Base-by-base conservation (phyloP, 2,797 vertebrate species). In the Pyrocephalus nanus region DNA sequence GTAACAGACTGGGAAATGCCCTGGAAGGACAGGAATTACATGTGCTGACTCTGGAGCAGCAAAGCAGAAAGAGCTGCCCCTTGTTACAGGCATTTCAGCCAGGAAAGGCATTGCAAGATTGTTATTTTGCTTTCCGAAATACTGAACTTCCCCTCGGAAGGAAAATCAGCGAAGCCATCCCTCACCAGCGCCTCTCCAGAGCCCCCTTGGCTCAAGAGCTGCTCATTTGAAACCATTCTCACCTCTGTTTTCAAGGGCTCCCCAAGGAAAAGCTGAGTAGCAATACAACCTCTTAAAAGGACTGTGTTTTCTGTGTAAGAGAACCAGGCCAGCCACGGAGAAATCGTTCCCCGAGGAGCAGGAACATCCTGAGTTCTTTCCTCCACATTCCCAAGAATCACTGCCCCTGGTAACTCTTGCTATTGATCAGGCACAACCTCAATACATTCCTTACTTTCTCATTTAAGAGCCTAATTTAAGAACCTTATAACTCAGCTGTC, bases 331-430 rank as follows among this genome's bases (percentile, higher is more conserved):
- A 57, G 54, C 30, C 66, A 58, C 0, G 0, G 66, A 85, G 64
- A 73, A 92, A 91, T 50, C 32, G 76, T 30, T 95, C 79, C 89
- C 79, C 34, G 43, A 79, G 78, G 81, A 81, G 15, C 75, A 88
- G 70, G n/a, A 88, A 66, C 45, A 45, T 60, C 50, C 20, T 1
- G 12, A 90, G 26, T 32, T 40, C 45, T 95, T 86, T 89, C 67
- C 88, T 71, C 22, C 26, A 5, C 3, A 2, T 30, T 75, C 48
- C 89, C 71, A 50, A 45, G 83, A 73, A 54, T 58, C 71, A 57
- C 40, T 60, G 69, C n/a, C 66, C 58, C 62, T 53, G 34, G 45
- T 48, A 86, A 11, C 20, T 16, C 32, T 61, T 26, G 67, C 22
- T 86, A 74, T 82, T 82, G 73, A 38, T 18, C 17, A 6, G 88